These are phyloP conservation scores for Ophonus ardosiacus DNA, from an alignment of 2,888 invertebrate genomes.

Conservation along the genomic window DNA sequence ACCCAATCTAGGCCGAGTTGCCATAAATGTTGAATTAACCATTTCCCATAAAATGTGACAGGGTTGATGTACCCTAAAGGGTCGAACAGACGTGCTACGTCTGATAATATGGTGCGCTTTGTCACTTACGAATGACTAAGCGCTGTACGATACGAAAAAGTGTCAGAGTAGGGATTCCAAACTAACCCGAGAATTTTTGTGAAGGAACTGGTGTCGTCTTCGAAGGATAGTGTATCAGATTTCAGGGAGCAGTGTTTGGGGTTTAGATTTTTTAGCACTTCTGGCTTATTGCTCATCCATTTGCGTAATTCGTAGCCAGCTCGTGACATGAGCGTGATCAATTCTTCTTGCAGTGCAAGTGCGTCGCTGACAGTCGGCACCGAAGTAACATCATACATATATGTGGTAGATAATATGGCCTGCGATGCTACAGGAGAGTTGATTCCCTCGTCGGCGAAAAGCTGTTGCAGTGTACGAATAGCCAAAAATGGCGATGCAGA, in stretches of 20 bases:
- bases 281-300: slow-evolving; percentile 15
- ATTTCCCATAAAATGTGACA: slow-evolving; percentile 64
- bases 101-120: slow-evolving; percentile 65
- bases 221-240: neutral
- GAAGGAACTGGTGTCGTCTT: neutral
- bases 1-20: neutral
- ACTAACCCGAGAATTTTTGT: slow-evolving; percentile 35
- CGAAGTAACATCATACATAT: slow-evolving; percentile 47
- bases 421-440: slow-evolving; percentile 20
- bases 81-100: slow-evolving; percentile 64
- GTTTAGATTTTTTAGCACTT: neutral
- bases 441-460: slow-evolving; percentile 38
- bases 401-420: slow-evolving; percentile 10
- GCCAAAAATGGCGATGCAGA: slow-evolving; percentile 54
- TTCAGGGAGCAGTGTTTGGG: neutral
- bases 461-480: slow-evolving; percentile 40
- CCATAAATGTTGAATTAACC: slow-evolving; percentile 64
- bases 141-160: neutral
- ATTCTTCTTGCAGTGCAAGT: neutral
- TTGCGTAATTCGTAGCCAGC: neutral
- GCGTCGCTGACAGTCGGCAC: slow-evolving; percentile 8
- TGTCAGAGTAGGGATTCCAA: neutral
- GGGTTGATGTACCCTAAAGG: slow-evolving; percentile 65
- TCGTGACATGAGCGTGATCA: neutral
- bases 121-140: slow-evolving; percentile 55